phyloP scores from a whole-genome alignment of 2,888 invertebrate genomes.

The Pristionchus exspectatus region DNA sequence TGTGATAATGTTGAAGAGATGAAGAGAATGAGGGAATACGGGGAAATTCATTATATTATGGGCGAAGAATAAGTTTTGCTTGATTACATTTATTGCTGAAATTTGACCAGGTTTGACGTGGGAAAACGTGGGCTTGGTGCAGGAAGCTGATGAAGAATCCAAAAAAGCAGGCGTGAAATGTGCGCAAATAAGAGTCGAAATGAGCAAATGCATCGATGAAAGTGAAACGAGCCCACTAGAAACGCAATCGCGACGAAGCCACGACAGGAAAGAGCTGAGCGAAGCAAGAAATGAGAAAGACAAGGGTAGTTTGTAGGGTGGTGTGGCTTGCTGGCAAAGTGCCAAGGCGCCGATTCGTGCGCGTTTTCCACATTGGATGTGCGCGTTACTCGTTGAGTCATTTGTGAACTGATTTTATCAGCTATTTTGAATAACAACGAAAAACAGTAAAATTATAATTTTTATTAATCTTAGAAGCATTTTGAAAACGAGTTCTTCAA shows the following conservation, averaged over 20 bases:
- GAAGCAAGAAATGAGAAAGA: neutral
- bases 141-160: no score
- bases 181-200: neutral
- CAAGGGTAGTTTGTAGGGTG: conserved; percentile 8
- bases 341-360: neutral
- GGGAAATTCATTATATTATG: no score
- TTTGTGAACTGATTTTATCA: neutral
- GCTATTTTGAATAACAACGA: neutral
- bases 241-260: neutral
- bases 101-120: no score
- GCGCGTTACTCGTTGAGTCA: neutral
- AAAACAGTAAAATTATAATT: no score
- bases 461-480: no score
- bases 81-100: no score
- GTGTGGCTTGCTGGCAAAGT: neutral
- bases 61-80: no score
- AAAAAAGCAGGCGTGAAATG: neutral
- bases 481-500: neutral
- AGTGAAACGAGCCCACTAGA: neutral
- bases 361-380: neutral
- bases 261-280: neutral
- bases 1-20: no score
- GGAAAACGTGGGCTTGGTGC: no score
- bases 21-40: no score
- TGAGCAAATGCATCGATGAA: neutral